phyloP scores from a whole-genome alignment of 2,797 vertebrate species.

The Argentina silus region DNA sequence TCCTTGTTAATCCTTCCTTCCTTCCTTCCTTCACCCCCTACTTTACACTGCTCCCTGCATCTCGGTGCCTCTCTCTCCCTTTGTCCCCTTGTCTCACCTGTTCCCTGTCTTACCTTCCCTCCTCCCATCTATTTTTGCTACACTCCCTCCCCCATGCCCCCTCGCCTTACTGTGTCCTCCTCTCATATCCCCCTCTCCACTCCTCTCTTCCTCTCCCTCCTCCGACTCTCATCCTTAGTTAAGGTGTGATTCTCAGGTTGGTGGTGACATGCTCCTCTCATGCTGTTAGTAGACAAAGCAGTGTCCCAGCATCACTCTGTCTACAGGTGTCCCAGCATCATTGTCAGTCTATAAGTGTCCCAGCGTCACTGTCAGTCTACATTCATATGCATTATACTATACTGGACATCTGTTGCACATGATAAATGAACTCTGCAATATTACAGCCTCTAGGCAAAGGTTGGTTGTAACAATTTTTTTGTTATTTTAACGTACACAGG shows the following conservation, averaged over 20 bases:
- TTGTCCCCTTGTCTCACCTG: not conserved
- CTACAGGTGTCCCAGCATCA: too few relatives aligned
- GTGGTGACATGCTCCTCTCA: not conserved
- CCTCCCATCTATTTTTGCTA: not conserved
- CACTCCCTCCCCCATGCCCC: not conserved
- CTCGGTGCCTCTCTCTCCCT: not conserved
- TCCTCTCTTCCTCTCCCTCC: slow-evolving; percentile 16
- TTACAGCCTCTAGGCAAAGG: too few relatives aligned
- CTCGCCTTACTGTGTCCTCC: not conserved
- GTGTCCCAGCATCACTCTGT: too few relatives aligned
- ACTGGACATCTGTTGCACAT: too few relatives aligned
- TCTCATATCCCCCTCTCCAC: slow-evolving; percentile 9
- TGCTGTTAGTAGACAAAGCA: too few relatives aligned
- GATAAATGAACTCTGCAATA: too few relatives aligned
- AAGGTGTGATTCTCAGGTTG: not conserved
- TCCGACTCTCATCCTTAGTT: slow-evolving; percentile 22
- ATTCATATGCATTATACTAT: too few relatives aligned
- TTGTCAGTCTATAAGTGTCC: too few relatives aligned
- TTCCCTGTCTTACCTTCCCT: not conserved
- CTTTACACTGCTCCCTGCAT: not conserved
- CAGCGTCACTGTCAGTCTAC: too few relatives aligned
- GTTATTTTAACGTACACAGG: too few relatives aligned
- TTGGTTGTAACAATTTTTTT: too few relatives aligned
- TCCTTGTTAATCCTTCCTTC: slow-evolving; percentile 1
- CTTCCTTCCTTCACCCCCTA: not conserved